These are phyloP conservation scores for Halictus rubicundus DNA, from an alignment of 1,140 invertebrate species.

Conservation along the genomic window DNA sequence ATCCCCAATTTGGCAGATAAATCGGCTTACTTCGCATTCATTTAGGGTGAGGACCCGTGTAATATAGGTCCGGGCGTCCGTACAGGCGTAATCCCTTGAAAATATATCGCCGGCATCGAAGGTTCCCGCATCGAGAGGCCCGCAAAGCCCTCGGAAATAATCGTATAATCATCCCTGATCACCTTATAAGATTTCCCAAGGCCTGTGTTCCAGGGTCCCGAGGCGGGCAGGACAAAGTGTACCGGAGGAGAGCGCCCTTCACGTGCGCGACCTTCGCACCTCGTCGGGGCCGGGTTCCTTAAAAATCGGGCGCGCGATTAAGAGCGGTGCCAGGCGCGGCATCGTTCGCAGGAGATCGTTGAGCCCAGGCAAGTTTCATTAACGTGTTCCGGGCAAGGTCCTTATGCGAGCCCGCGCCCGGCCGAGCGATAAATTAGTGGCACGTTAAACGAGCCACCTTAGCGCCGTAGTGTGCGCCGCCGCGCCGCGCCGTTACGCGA, in stretches of 20 bases:
- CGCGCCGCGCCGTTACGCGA: conserved; percentile 46
- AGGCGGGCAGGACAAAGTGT: background rate
- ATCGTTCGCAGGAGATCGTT: conserved; percentile 14
- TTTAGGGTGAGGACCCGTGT: background rate
- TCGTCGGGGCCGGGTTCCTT: background rate
- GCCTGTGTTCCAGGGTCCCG: background rate
- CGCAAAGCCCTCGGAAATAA: too few relatives aligned
- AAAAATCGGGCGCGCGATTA: conserved; percentile 27
- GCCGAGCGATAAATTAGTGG: conserved; percentile 60
- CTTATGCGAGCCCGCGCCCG: conserved; percentile 38
- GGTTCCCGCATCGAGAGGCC: background rate
- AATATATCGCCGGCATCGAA: background rate
- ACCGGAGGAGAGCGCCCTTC: background rate
- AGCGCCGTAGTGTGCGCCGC: conserved; percentile 46
- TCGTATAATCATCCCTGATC: too few relatives aligned
- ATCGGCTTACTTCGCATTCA: background rate
- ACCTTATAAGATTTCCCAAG: background rate
- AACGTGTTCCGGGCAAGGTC: conserved; percentile 42
- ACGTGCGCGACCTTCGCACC: background rate
- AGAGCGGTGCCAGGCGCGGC: background rate
- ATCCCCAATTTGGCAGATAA: background rate
- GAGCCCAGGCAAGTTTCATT: conserved; percentile 52
- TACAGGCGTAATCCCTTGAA: background rate
- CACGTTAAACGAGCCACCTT: conserved; percentile 62
- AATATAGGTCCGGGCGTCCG: background rate